These are phyloP conservation scores for Scotopteryx bipunctaria DNA, from an alignment of 2,888 invertebrate species.

Conservation along the genomic window DNA sequence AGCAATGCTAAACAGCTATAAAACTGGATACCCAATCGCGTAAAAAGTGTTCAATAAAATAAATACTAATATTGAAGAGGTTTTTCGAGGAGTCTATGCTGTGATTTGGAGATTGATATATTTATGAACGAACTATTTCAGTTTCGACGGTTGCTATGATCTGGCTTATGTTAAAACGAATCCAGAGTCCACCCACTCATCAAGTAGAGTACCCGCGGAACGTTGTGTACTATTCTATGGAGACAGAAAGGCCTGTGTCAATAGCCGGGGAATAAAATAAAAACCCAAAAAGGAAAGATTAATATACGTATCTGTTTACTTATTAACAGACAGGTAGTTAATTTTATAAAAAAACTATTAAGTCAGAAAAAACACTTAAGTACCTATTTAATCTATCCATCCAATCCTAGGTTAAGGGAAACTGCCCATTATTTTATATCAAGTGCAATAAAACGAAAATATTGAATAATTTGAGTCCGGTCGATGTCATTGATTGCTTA, in stretches of 20 bases:
- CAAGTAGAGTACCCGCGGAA: neutral
- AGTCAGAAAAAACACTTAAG: too few species aligned
- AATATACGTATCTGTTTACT: neutral
- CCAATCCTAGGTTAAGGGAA: too few species aligned
- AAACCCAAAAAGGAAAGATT: neutral
- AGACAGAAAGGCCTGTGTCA: neutral
- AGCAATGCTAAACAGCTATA: conserved; percentile 47
- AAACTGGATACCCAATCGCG: conserved; percentile 32
- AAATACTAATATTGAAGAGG: conserved; percentile 30
- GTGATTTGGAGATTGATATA: conserved; percentile 20
- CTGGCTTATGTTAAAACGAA: neutral
- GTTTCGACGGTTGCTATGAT: neutral
- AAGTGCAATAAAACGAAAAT: too few species aligned
- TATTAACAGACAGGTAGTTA: too few species aligned
- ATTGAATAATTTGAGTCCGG: too few species aligned
- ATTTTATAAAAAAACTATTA: too few species aligned
- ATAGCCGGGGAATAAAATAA: neutral
- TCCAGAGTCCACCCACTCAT: neutral
- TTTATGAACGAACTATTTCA: neutral
- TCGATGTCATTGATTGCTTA: too few species aligned
- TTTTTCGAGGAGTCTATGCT: conserved; percentile 6
- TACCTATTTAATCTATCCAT: too few species aligned
- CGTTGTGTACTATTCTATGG: neutral
- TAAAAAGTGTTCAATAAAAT: conserved; percentile 33
- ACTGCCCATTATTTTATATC: too few species aligned